A percentile compares a stretch with the other conserved stretches of the same genome.
Evolutionary conservation across 2,797 vertebrate genomes (phyloP).

Genomic region (Melanogrammus aeglefinus): DNA sequence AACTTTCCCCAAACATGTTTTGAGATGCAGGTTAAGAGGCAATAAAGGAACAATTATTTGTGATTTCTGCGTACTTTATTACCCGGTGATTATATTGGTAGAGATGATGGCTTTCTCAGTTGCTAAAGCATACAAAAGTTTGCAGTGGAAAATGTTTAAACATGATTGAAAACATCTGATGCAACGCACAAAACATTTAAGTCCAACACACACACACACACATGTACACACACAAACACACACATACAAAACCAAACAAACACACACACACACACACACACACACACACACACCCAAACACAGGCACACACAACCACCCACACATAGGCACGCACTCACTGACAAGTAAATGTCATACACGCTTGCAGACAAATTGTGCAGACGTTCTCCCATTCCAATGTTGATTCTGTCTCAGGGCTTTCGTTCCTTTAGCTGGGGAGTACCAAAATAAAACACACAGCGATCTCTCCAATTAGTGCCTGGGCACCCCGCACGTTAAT

Average conservation of each 20-base stretch:
- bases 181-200: not conserved
- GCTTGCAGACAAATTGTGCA: conserved; percentile 6
- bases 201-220: conserved; percentile 9
- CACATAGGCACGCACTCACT: conserved; percentile 10
- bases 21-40: no score
- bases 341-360: conserved; percentile 6
- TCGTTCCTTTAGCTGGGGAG: not conserved
- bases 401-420: not conserved
- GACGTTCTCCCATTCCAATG: not conserved
- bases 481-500: conserved; percentile 32
- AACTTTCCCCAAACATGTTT: no score
- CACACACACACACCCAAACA: conserved; percentile 13
- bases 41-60: no score
- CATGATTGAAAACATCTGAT: not conserved
- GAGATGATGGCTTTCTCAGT: no score
- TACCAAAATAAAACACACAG: conserved; percentile 17
- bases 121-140: no score
- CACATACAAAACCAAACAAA: not conserved
- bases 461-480: conserved; percentile 34
- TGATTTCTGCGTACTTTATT: no score
- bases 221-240: not conserved
- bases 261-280: not conserved
- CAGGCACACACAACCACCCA: not conserved
- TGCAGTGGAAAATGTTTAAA: no score
- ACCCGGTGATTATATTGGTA: no score